A percentile compares a stretch with the other conserved stretches of the same genome.
Evolutionary conservation across 2,888 invertebrate genomes (phyloP).

Genomic region (Spatulosminthurus flaviceps): DNA sequence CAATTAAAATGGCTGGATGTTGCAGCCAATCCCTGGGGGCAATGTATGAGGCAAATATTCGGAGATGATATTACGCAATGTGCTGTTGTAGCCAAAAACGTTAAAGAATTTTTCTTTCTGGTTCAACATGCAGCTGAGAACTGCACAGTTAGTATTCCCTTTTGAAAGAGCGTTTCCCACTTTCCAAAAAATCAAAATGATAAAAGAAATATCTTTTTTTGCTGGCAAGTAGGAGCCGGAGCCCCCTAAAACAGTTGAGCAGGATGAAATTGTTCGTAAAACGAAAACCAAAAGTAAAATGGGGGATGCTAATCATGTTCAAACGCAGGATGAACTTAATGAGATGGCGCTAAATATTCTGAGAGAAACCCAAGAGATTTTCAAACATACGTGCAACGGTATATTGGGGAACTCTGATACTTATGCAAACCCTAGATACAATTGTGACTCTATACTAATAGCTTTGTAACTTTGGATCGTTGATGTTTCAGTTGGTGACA

Average conservation of each 20-base stretch:
- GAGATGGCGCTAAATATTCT: neutral
- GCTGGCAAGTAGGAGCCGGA: too few species aligned
- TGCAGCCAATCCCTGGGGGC: constrained; percentile 30
- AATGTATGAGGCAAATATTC: constrained; percentile 21
- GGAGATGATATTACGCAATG: constrained; percentile 32
- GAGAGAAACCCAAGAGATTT: neutral
- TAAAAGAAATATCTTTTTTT: neutral
- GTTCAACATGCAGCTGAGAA: constrained; percentile 19
- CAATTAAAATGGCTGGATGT: constrained; percentile 38
- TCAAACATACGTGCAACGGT: neutral
- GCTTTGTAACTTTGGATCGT: too few species aligned
- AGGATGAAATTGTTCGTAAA: neutral
- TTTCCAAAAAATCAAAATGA: neutral
- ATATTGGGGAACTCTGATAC: neutral
- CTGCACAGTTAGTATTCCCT: neutral
- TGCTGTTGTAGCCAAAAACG: constrained; percentile 23
- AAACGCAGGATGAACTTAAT: neutral
- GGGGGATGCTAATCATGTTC: neutral
- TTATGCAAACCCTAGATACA: neutral
- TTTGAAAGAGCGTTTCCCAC: too few species aligned
- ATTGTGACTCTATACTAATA: neutral
- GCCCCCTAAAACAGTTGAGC: neutral
- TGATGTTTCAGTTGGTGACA: too few species aligned
- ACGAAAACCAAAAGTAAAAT: neutral
- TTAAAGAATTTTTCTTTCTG: constrained; percentile 27